A percentile compares a stretch with the other conserved stretches of the same genome.
Evolutionary conservation across 2,797 vertebrate genomes (phyloP).

Genomic region (Rhabdophis nuchalis): DNA sequence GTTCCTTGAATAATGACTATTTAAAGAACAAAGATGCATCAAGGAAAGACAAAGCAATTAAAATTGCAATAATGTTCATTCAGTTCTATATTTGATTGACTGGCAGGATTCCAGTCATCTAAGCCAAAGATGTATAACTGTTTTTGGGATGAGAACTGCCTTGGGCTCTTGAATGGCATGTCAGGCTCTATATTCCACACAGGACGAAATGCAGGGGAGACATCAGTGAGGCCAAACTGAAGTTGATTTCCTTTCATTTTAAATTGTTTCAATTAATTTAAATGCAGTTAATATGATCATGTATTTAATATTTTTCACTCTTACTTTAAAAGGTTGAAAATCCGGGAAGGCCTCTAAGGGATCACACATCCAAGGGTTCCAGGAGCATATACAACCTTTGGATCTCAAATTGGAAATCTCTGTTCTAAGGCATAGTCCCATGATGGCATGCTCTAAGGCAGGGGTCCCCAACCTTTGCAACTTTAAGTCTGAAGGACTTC

Average conservation of each 20-base stretch:
- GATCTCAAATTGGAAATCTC: not conserved
- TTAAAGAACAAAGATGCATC: not conserved
- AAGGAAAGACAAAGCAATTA: not conserved
- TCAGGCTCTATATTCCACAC: not conserved
- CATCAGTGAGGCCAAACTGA: not conserved
- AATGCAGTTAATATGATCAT: not conserved
- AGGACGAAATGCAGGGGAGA: not conserved
- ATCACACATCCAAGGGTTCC: not conserved
- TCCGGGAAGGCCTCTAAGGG: not conserved
- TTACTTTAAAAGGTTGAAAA: not conserved
- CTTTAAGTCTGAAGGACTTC: no score
- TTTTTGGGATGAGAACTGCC: not conserved
- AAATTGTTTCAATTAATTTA: not conserved
- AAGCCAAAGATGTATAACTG: not conserved
- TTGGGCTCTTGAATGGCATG: not conserved
- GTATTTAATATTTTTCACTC: not conserved
- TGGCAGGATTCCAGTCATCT: not conserved
- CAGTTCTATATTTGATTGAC: not conserved
- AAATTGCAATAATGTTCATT: not conserved
- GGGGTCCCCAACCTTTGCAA: no score
- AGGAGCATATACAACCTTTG: not conserved
- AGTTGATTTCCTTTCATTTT: not conserved
- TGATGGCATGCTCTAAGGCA: no score
- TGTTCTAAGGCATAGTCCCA: not conserved
- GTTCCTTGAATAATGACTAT: not conserved